A percentile compares a stretch with the other conserved stretches of the same genome.
phyloP scores from a whole-genome alignment of 2,797 vertebrate species.

The Pangasius macronema region DNA sequence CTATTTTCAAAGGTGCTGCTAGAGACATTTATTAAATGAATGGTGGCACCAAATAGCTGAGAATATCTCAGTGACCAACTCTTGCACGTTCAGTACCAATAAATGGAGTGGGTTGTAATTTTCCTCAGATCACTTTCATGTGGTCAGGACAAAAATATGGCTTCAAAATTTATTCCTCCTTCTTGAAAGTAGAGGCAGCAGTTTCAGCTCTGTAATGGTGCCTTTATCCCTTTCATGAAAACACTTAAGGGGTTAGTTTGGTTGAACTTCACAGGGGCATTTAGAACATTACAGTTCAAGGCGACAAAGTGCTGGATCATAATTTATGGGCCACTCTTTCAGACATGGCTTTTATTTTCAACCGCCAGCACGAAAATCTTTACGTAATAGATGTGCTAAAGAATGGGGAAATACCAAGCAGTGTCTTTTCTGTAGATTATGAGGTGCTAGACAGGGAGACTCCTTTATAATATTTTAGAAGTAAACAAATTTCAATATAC shows the following conservation, averaged over 20 bases:
- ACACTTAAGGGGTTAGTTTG: conserved; percentile 40
- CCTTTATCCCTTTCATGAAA: conserved; percentile 41
- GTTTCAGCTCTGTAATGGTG: conserved; percentile 39
- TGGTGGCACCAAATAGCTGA: conserved; percentile 22
- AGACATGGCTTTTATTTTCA: conserved; percentile 51
- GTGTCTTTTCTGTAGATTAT: conserved; percentile 36
- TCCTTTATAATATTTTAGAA: background rate
- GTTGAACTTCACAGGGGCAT: conserved; percentile 29
- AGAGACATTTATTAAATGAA: conserved; percentile 18
- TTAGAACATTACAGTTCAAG: conserved; percentile 33
- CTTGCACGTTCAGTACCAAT: conserved; percentile 26
- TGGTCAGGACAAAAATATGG: conserved; percentile 39
- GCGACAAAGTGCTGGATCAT: conserved; percentile 42
- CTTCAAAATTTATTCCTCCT: conserved; percentile 42
- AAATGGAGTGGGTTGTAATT: conserved; percentile 36
- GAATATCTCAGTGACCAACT: conserved; percentile 10
- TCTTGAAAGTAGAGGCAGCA: conserved; percentile 27
- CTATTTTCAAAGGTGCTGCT: background rate
- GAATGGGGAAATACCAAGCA: conserved; percentile 43
- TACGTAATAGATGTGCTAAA: conserved; percentile 47
- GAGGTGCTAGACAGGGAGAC: background rate
- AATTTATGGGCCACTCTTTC: conserved; percentile 45
- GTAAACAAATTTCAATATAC: background rate
- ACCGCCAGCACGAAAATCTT: conserved; percentile 44
- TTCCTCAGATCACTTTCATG: conserved; percentile 48